Evolutionary conservation across 2,888 invertebrate genomes (phyloP), one percentile per base, ranked within the genome.

Genomic region (Lathronympha strigana): DNA sequence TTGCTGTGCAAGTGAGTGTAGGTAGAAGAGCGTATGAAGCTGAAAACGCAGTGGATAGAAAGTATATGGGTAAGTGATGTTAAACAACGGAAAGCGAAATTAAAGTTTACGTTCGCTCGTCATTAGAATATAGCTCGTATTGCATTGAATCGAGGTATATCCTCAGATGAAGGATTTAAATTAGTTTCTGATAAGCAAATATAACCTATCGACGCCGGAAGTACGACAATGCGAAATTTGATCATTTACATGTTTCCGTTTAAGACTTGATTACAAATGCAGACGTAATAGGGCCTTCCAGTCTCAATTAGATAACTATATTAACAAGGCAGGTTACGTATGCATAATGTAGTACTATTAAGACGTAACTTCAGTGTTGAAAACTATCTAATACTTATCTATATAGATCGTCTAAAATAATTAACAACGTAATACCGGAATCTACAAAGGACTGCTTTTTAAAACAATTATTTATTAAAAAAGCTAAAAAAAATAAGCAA

Each of bases 181-280:
- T 71, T 74, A 69, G 40, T 61, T 71, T 73, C 61, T 72, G 72
- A 80, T 79, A 77, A 71, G 68, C 74, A 73, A 75, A 76, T 68
- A 73, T 68, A 72, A 21, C 19, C 28, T 50, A 50, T 51, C 31
- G 21, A 73, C 67, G 69, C 38, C 68, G 76, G 80, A 79, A 83
- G 80, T 57, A 64, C 38, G 43, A 67, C 61, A 66, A 68, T 40
- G 69, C 68, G 68, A 69, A 62, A 69, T 69, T 75, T 73, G 69
- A 54, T 53, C 45, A 38, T 38, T 15, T 15, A 54, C 25, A 38
- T 33, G 21, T 17, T n/a, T 33, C 38, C 36, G 25, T 45, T 36
- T 45, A 15, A 43, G 45, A 53, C 36, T 36, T 45, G 43, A 45
- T 33, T 58, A 19, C 23, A 50, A 5, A 33, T 57, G 28, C 28